Percentiles rank a stretch among this genome's conserved stretches.
These are phyloP conservation scores for Megaceryle torquata DNA, from an alignment of 2,113 vertebrate genomes.

Conservation along the genomic window DNA sequence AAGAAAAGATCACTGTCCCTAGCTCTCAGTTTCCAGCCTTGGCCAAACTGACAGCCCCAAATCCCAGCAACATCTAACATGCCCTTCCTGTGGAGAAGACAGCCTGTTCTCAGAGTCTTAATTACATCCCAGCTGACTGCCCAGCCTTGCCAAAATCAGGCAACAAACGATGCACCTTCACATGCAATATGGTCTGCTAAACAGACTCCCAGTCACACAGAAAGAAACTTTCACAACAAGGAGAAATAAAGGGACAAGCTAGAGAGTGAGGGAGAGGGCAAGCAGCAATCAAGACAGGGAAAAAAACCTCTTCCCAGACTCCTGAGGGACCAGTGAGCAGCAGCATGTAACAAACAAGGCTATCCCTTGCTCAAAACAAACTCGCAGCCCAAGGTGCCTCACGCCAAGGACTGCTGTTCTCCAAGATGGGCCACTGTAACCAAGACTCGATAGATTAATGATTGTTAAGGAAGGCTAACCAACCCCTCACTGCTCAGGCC, in stretches of 20 bases:
- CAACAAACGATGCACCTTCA: slow-evolving; percentile 85
- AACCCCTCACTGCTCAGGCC: slow-evolving; percentile 80
- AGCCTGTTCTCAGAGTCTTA: slow-evolving; percentile 92
- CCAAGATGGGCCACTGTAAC: slow-evolving; percentile 72
- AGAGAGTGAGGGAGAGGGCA: slow-evolving; percentile 58
- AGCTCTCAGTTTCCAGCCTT: slow-evolving; percentile 81
- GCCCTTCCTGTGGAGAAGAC: slow-evolving; percentile 93
- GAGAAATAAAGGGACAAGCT: slow-evolving; percentile 71
- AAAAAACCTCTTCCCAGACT: slow-evolving; percentile 14
- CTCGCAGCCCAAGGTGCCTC: slow-evolving; percentile 57
- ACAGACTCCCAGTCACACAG: slow-evolving; percentile 74
- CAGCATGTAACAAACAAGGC: slow-evolving; percentile 58
- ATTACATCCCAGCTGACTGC: slow-evolving; percentile 95
- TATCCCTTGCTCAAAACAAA: slow-evolving; percentile 21
- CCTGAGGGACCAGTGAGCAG: slow-evolving; percentile 23
- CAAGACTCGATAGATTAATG: slow-evolving; percentile 77
- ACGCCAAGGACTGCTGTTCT: slow-evolving; percentile 75
- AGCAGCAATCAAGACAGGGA: slow-evolving; percentile 42
- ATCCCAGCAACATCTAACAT: slow-evolving; percentile 95
- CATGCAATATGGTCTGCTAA: slow-evolving; percentile 88
- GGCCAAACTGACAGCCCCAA: slow-evolving; percentile 85
- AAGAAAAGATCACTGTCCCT: slow-evolving; percentile 89
- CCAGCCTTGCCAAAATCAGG: slow-evolving; percentile 82
- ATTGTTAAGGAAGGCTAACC: slow-evolving; percentile 73
- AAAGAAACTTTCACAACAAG: slow-evolving; percentile 74